Conservation (phyloP, 2,113 vertebrate genomes). For the Eurystomus gularis region DNA sequence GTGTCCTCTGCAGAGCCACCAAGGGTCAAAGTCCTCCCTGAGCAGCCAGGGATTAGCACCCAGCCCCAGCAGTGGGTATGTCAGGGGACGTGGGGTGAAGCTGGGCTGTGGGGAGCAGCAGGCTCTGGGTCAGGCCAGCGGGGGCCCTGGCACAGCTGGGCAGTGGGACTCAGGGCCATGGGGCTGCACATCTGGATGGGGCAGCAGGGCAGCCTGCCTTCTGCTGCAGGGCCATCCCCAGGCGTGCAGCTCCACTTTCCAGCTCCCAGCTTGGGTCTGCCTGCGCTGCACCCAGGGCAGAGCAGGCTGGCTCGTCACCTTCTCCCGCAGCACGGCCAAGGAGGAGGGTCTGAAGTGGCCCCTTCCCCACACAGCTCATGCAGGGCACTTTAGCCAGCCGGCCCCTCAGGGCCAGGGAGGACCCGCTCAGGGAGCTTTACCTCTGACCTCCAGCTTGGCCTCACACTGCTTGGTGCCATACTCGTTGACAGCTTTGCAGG, state of each 20-base stretch:
- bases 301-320: background rate
- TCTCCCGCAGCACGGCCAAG: background rate
- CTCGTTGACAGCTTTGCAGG: slow-evolving; percentile 95
- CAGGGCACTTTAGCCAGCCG: background rate
- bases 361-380: background rate
- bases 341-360: background rate
- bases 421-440: slow-evolving; percentile 65
- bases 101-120: background rate
- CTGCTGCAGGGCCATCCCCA: background rate
- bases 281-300: accelerated
- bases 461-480: slow-evolving; percentile 95
- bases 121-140: too few species aligned
- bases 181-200: background rate
- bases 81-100: background rate
- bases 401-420: background rate
- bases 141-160: too few species aligned
- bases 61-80: accelerated
- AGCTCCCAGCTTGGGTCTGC: accelerated
- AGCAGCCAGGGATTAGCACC: background rate
- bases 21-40: background rate
- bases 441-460: slow-evolving; percentile 90
- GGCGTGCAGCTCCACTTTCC: background rate
- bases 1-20: background rate
- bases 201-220: background rate
- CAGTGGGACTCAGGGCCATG: background rate